Percentiles rank a stretch among this genome's conserved stretches.
Conservation (phyloP, 1,140 invertebrate species). For the Bombus waltoni region DNA sequence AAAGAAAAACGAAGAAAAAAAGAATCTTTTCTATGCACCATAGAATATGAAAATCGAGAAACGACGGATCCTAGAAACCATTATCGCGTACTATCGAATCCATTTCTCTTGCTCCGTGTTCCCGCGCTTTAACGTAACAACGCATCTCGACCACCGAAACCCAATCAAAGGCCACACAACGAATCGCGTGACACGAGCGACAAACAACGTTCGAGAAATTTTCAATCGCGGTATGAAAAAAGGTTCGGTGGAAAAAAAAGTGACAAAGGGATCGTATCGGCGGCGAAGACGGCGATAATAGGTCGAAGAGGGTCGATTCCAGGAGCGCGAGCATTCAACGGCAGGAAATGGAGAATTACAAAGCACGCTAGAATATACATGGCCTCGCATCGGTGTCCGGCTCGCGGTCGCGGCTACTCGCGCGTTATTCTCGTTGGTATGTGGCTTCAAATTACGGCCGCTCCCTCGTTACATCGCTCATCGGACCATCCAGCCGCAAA, state of each 20-base stretch:
- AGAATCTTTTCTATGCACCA: not conserved
- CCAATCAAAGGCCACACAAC: not conserved
- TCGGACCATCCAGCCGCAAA: constrained; percentile 76
- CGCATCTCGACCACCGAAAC: not conserved
- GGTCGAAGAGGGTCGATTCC: not conserved
- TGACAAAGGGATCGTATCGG: constrained; percentile 28
- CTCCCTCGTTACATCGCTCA: constrained; percentile 71
- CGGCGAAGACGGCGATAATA: constrained; percentile 11
- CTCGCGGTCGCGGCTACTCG: constrained; percentile 39
- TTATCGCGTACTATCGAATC: too few species aligned
- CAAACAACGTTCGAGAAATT: not conserved
- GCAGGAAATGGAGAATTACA: constrained; percentile 69
- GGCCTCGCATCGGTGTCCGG: constrained; percentile 31
- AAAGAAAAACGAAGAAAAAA: too few species aligned
- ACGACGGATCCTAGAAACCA: too few species aligned
- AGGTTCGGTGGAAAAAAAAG: constrained; percentile 15
- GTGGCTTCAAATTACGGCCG: constrained; percentile 66
- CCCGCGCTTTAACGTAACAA: not conserved
- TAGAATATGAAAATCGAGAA: too few species aligned
- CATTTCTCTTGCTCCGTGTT: rapidly evolving
- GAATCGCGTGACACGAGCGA: not conserved
- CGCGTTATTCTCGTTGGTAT: constrained; percentile 68
- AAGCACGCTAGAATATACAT: constrained; percentile 59
- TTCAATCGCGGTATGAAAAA: not conserved
- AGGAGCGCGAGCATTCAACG: constrained; percentile 8